Conservation (phyloP, 2,113 vertebrate species). For the Chamaetylas fuelleborni region DNA sequence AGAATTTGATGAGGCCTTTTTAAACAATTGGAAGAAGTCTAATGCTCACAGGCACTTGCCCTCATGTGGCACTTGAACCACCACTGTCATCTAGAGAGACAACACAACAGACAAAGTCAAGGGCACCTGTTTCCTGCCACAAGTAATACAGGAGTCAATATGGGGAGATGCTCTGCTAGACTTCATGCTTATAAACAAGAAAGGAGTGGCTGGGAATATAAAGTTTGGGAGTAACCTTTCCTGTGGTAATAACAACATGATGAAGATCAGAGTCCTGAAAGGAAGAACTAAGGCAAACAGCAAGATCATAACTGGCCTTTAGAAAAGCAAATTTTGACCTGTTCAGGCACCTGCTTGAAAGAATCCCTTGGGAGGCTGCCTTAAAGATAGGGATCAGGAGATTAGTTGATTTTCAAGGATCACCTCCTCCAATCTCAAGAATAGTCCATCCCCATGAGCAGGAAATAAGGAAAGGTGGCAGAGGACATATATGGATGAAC, state of each 20-base stretch:
- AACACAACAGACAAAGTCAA: not conserved
- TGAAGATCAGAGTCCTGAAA: not conserved
- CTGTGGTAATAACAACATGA: not conserved
- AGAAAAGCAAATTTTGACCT: not conserved
- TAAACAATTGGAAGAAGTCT: not conserved
- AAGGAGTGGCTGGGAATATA: not conserved
- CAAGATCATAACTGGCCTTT: not conserved
- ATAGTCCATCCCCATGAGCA: not conserved
- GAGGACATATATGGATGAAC: not conserved
- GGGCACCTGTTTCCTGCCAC: not conserved
- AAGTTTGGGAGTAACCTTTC: not conserved
- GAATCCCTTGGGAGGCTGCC: not conserved
- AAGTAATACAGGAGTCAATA: not conserved
- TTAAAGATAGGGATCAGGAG: not conserved
- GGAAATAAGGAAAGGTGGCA: not conserved
- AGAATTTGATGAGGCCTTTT: not conserved
- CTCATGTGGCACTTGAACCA: not conserved
- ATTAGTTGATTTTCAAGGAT: not conserved
- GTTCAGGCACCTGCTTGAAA: not conserved
- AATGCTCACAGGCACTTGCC: fast-evolving
- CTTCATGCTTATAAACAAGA: not conserved
- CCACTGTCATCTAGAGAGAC: not conserved
- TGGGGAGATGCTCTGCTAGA: not conserved
- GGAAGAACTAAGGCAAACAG: not conserved
- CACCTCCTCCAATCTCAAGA: not conserved